Conservation (phyloP, 2,113 vertebrate species). For the Bombycilla garrulus region DNA sequence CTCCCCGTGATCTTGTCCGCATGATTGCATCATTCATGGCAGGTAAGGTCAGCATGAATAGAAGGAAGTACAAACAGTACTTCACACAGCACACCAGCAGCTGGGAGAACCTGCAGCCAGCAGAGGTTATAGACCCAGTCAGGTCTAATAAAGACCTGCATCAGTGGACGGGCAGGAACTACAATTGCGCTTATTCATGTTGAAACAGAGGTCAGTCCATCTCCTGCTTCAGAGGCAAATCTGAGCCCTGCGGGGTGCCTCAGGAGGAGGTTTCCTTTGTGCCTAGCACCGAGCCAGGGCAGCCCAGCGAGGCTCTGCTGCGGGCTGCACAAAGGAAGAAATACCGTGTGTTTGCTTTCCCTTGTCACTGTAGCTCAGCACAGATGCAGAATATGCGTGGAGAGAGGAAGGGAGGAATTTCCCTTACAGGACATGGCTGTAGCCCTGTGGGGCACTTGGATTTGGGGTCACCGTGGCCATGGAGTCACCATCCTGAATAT, state of each 20-base stretch:
- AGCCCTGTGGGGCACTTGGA: accelerated
- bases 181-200: background rate
- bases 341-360: background rate
- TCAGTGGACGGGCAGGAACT: slow-evolving; percentile 9
- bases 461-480: background rate
- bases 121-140: slow-evolving; percentile 36
- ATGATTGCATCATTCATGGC: slow-evolving; percentile 11
- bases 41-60: slow-evolving; percentile 22
- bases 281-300: background rate
- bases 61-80: slow-evolving; percentile 28
- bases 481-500: background rate
- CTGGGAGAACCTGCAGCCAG: slow-evolving; percentile 16
- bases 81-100: background rate
- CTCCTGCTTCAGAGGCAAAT: slow-evolving; percentile 2
- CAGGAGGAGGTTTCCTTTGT: background rate
- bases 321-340: background rate
- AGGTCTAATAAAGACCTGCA: slow-evolving; percentile 42
- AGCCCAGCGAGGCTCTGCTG: background rate
- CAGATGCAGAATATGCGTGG: accelerated
- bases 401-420: background rate
- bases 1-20: background rate
- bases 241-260: background rate
- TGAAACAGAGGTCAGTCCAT: background rate
- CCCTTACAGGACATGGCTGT: accelerated
- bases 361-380: background rate